Conservation (phyloP, 1,140 invertebrate species). For the Aphelinus certus region DNA sequence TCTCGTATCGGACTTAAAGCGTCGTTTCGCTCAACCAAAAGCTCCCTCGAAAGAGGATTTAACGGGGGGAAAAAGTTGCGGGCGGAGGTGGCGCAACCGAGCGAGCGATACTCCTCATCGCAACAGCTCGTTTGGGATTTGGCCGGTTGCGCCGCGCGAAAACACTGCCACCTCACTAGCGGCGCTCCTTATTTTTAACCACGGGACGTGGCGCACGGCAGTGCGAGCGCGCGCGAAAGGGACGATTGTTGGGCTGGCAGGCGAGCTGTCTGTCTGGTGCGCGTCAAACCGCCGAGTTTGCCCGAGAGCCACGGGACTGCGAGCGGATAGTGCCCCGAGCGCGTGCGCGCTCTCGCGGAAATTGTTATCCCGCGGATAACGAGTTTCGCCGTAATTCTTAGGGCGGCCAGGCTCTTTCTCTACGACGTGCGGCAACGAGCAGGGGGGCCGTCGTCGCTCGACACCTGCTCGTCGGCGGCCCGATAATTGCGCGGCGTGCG, state of each 20-base stretch:
- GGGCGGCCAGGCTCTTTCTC: neutral
- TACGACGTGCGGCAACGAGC: neutral
- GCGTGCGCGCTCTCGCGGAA: neutral
- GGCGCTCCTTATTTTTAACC: neutral
- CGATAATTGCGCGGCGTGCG: constrained; percentile 37
- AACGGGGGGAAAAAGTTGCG: constrained; percentile 28
- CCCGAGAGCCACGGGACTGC: neutral
- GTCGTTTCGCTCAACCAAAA: constrained; percentile 34
- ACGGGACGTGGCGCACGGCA: neutral
- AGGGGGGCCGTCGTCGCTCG: constrained; percentile 31
- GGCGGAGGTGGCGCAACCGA: neutral
- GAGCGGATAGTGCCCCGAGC: too few relatives aligned
- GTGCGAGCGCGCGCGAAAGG: neutral
- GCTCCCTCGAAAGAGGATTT: constrained; percentile 38
- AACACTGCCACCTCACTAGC: neutral
- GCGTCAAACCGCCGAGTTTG: neutral
- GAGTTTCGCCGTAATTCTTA: constrained; percentile 36
- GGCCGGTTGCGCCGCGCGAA: too few relatives aligned
- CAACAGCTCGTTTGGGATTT: constrained; percentile 18
- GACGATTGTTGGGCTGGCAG: neutral
- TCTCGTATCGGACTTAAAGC: constrained; percentile 38
- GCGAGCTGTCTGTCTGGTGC: neutral
- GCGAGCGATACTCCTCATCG: constrained; percentile 13
- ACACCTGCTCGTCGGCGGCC: constrained; percentile 33
- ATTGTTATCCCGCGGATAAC: constrained; percentile 35